phyloP scores from a whole-genome alignment of 2,888 invertebrate species.

The Pseudococcus viburni region DNA sequence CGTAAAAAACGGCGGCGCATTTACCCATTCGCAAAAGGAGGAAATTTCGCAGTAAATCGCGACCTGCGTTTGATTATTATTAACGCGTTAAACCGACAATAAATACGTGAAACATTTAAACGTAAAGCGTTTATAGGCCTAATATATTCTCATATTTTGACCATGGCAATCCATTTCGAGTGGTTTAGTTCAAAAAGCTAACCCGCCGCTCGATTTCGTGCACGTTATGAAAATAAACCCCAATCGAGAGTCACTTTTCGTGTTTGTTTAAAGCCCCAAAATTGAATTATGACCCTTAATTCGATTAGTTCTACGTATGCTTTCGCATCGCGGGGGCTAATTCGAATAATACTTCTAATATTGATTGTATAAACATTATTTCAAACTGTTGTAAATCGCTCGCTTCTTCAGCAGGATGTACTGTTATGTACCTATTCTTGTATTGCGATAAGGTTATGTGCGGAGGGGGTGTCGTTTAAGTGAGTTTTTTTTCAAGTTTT shows the following conservation, averaged over 20 bases:
- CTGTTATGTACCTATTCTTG: background rate
- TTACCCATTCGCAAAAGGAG: background rate
- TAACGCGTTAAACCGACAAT: constrained; percentile 52
- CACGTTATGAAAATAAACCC: constrained; percentile 50
- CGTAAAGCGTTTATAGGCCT: constrained; percentile 38
- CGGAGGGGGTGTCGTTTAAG: too few relatives aligned
- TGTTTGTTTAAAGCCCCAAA: constrained; percentile 47
- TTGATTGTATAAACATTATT: constrained; percentile 58
- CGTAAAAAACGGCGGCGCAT: background rate
- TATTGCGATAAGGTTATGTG: too few relatives aligned
- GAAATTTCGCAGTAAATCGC: constrained; percentile 34
- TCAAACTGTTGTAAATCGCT: background rate
- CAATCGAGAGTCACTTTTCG: constrained; percentile 52
- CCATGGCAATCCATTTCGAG: constrained; percentile 58
- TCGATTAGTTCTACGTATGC: constrained; percentile 51
- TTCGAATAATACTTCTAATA: constrained; percentile 58
- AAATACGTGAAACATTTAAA: constrained; percentile 55
- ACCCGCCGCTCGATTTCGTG: constrained; percentile 36
- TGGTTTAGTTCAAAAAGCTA: constrained; percentile 45
- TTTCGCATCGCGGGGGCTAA: constrained; percentile 38
- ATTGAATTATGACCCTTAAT: constrained; percentile 50
- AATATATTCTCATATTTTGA: constrained; percentile 58
- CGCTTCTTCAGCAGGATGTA: too few relatives aligned
- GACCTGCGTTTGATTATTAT: constrained; percentile 51
- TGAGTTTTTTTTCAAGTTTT: too few relatives aligned